Evolutionary conservation across 2,113 vertebrate species (phyloP).

Genomic region (Passer montanus): DNA sequence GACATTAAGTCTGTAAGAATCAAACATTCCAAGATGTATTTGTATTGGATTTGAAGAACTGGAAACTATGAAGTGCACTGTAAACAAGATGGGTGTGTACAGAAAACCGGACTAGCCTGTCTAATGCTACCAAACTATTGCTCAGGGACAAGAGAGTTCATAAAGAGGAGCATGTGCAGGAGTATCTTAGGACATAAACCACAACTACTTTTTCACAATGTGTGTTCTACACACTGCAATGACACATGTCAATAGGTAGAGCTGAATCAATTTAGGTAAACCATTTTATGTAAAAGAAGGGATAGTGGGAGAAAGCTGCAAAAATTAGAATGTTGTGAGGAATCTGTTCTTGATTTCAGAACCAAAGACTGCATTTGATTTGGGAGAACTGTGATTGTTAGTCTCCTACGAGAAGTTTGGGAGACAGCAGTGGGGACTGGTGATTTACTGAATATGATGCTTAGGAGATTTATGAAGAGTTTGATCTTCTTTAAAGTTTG

Average conservation of each 20-base stretch:
- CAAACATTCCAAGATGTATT: neutral
- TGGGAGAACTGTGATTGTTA: neutral
- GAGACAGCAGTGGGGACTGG: neutral
- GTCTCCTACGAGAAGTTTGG: fast-evolving
- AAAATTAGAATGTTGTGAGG: neutral
- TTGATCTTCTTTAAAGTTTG: neutral
- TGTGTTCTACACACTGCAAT: neutral
- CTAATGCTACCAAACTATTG: neutral
- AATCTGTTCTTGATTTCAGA: neutral
- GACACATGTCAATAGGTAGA: neutral
- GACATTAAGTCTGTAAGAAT: neutral
- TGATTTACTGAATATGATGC: neutral
- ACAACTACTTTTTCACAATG: neutral
- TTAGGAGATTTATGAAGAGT: neutral
- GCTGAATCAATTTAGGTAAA: neutral
- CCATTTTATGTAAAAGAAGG: neutral
- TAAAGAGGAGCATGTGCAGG: neutral
- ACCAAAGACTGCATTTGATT: neutral
- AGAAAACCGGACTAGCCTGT: neutral
- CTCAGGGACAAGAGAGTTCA: neutral
- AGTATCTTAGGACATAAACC: neutral
- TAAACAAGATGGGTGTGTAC: neutral
- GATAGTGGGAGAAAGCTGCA: neutral
- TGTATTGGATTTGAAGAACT: neutral
- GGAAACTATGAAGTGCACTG: neutral